phyloP scores from a whole-genome alignment of 2,113 vertebrate genomes.

The Sinocyclocheilus anophthalmus region DNA sequence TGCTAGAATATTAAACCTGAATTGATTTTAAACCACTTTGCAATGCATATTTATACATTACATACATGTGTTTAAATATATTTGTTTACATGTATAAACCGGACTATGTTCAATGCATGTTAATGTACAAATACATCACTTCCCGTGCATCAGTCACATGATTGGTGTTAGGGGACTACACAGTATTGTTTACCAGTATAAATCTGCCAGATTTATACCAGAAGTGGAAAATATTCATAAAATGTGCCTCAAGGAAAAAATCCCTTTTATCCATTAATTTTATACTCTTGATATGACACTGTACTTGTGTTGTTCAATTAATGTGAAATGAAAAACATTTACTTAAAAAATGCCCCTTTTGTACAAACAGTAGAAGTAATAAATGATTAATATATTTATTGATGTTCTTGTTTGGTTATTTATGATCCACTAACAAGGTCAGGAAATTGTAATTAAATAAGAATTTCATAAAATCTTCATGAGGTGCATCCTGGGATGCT shows the following conservation, averaged over 20 bases:
- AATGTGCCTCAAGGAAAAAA: neutral
- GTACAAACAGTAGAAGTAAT: slow-evolving; percentile 35
- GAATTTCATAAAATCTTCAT: neutral
- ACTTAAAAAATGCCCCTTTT: slow-evolving; percentile 29
- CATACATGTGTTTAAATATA: neutral
- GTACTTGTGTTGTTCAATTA: neutral
- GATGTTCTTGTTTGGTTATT: slow-evolving; percentile 14
- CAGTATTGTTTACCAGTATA: slow-evolving; percentile 11
- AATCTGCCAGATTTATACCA: no score
- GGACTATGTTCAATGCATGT: neutral
- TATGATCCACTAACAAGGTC: neutral
- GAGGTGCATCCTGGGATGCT: neutral
- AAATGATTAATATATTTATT: slow-evolving; percentile 53
- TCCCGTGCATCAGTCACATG: neutral
- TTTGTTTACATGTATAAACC: neutral
- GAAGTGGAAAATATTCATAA: neutral
- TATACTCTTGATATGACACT: neutral
- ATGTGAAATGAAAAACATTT: slow-evolving; percentile 1
- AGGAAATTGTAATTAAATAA: neutral
- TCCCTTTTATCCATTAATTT: neutral
- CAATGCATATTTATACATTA: neutral
- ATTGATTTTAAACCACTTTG: neutral
- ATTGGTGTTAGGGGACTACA: neutral
- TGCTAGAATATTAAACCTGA: neutral
- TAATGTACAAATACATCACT: neutral